phyloP scores from a whole-genome alignment of 2,888 invertebrate genomes.

The Elmis aenea region DNA sequence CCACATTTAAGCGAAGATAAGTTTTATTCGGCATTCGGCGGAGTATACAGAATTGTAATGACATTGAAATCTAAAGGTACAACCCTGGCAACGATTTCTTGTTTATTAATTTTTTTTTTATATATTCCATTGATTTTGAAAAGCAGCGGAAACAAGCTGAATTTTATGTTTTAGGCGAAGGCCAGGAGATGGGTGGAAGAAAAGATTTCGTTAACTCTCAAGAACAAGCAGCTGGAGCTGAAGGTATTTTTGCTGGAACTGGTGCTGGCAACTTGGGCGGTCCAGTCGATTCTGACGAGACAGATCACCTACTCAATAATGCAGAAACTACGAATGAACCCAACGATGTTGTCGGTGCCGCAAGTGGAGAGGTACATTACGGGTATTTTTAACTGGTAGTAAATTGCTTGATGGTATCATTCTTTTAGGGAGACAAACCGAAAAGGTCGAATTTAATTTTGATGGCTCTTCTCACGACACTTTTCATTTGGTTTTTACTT shows the following conservation, averaged over 20 bases:
- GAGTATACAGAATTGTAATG: constrained; percentile 41
- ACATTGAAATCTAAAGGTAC: constrained; percentile 41
- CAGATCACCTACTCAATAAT: too few species aligned
- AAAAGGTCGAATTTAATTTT: constrained; percentile 26
- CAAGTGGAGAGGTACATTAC: too few species aligned
- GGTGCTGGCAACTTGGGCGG: too few species aligned
- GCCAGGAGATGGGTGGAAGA: background rate
- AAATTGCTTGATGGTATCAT: constrained; percentile 1
- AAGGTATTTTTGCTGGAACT: constrained; percentile 6
- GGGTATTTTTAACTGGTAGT: too few species aligned
- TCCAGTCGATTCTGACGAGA: too few species aligned
- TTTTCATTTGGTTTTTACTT: constrained; percentile 42
- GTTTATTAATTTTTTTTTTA: constrained; percentile 1
- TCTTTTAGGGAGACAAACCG: constrained; percentile 3
- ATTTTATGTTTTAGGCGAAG: background rate
- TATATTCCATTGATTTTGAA: too few species aligned
- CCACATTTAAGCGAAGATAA: constrained; percentile 57
- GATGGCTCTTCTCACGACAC: constrained; percentile 35
- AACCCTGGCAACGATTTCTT: background rate
- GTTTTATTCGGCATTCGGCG: constrained; percentile 53
- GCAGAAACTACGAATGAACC: too few species aligned
- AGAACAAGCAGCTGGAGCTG: constrained; percentile 18
- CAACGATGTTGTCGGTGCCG: too few species aligned
- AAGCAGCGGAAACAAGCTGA: background rate
- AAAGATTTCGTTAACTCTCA: constrained; percentile 28